Conservation (phyloP, 2,113 vertebrate genomes). For the Apodemus sylvaticus region DNA sequence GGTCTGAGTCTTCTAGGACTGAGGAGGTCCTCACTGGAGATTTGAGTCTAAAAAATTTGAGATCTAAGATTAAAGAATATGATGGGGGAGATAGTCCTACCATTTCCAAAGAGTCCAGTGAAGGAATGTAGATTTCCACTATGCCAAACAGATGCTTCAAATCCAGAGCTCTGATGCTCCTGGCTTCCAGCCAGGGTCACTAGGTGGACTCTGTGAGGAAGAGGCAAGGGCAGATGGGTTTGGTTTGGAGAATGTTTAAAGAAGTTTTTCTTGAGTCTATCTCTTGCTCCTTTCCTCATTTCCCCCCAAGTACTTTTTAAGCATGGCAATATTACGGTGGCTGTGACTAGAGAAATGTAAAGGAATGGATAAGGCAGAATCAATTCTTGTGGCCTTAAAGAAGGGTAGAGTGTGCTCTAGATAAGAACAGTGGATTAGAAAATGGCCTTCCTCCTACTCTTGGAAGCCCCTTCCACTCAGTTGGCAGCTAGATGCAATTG, state of each 20-base stretch:
- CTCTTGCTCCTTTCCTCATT: background rate
- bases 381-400: background rate
- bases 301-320: background rate
- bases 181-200: background rate
- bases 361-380: background rate
- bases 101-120: background rate
- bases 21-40: background rate
- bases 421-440: too few species aligned
- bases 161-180: background rate
- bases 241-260: background rate
- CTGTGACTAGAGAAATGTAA: background rate
- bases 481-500: too few species aligned
- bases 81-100: too few species aligned
- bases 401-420: background rate
- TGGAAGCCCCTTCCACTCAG: background rate
- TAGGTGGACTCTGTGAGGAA: background rate
- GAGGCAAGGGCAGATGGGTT: background rate
- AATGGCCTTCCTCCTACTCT: accelerated
- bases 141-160: background rate
- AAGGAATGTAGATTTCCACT: background rate
- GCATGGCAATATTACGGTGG: accelerated
- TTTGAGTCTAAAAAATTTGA: background rate
- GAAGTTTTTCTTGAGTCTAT: background rate
- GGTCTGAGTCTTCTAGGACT: background rate
- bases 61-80: background rate